Evolutionary conservation across 92 coral and sea anemone species (phyloP).

Genomic region (Diadumene lineata): DNA sequence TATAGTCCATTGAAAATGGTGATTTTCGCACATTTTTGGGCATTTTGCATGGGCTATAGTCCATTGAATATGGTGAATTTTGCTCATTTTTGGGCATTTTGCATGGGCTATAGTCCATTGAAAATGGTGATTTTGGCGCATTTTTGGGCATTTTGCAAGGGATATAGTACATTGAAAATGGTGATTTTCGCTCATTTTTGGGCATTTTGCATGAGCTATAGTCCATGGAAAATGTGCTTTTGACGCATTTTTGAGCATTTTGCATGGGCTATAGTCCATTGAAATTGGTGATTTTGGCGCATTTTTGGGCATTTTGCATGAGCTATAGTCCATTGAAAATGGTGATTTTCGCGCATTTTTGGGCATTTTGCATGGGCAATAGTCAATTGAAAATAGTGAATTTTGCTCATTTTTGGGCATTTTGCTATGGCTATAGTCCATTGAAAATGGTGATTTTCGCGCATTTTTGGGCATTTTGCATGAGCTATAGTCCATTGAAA

Average conservation of each 20-base stretch:
- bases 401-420: too few species aligned
- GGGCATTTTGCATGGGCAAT: too few species aligned
- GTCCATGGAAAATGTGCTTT: background rate
- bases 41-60: slow-evolving; percentile 8
- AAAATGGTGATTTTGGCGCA: background rate
- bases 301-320: background rate
- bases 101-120: background rate
- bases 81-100: too few species aligned
- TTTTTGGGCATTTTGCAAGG: background rate
- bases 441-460: too few species aligned
- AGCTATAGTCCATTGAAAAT: background rate
- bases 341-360: too few species aligned
- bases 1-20: background rate
- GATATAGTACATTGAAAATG: background rate
- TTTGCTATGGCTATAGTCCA: too few species aligned
- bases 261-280: background rate
- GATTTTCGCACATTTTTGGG: background rate
- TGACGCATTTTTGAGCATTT: background rate
- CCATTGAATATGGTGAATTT: background rate
- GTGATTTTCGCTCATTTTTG: slow-evolving; percentile 1
- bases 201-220: background rate
- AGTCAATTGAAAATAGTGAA: too few species aligned
- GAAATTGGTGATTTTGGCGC: background rate
- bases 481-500: too few species aligned
- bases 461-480: too few species aligned